These are phyloP conservation scores for Ceyx cyanopectus DNA, from an alignment of 2,113 vertebrate species.

Conservation along the genomic window DNA sequence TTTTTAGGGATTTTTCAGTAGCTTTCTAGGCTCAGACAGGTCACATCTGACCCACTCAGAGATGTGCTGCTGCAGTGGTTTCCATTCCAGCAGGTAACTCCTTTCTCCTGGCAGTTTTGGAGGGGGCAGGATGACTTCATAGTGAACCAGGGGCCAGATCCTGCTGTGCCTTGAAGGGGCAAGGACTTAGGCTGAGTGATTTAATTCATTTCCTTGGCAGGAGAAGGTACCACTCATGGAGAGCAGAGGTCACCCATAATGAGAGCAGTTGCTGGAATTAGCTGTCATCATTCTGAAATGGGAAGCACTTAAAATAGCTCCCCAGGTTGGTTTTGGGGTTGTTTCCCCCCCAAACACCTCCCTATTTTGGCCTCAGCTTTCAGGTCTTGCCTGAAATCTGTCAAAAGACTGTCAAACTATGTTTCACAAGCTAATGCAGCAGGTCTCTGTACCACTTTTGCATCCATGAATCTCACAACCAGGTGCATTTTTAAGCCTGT, in stretches of 20 bases:
- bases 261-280: constrained; percentile 42
- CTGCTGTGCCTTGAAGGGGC: not conserved
- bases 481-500: not conserved
- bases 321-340: too few relatives aligned
- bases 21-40: not conserved
- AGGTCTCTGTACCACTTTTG: not conserved
- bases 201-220: not conserved
- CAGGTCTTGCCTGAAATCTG: not conserved
- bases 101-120: not conserved
- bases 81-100: not conserved
- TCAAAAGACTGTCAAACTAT: not conserved
- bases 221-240: not conserved
- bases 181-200: not conserved
- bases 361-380: not conserved
- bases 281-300: constrained; percentile 30
- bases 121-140: not conserved
- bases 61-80: not conserved
- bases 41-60: not conserved
- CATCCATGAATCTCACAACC: not conserved
- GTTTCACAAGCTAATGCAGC: not conserved
- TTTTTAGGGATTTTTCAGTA: not conserved
- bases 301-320: not conserved
- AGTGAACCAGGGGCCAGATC: not conserved
- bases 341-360: not conserved
- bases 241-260: not conserved